Evolutionary conservation across 2,113 vertebrate genomes (phyloP).

Genomic region (Odontophorus gujanensis): DNA sequence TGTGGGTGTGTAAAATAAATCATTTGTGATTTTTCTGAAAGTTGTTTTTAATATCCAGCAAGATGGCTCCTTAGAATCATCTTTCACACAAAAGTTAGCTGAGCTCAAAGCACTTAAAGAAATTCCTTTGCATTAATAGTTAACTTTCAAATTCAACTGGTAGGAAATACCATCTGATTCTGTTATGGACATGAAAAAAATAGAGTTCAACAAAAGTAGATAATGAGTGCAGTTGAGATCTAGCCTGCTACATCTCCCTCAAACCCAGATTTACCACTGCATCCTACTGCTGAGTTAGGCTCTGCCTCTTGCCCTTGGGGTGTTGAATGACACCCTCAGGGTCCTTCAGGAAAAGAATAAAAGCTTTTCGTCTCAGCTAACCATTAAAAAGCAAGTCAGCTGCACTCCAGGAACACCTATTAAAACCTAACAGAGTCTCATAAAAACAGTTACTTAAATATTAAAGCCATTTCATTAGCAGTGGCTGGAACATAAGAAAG

Average conservation of each 20-base stretch:
- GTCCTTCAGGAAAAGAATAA: constrained; percentile 48
- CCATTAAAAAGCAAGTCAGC: constrained; percentile 46
- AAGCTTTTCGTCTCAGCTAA: constrained; percentile 45
- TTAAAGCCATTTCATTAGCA: constrained; percentile 47
- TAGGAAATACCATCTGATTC: background rate
- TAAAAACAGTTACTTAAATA: constrained; percentile 62
- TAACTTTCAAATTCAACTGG: background rate
- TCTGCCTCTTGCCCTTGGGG: background rate
- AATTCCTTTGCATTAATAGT: background rate
- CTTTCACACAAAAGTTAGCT: background rate
- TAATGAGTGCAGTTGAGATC: background rate
- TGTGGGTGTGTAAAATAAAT: background rate
- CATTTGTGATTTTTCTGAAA: background rate
- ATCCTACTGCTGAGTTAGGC: background rate
- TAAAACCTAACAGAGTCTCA: constrained; percentile 52
- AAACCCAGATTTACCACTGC: background rate
- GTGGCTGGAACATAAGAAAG: constrained; percentile 30
- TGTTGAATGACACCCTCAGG: constrained; percentile 41
- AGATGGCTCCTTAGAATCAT: background rate
- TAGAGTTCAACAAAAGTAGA: background rate
- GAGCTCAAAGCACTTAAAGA: background rate
- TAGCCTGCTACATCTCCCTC: background rate
- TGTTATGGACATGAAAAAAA: background rate
- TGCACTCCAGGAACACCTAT: constrained; percentile 54
- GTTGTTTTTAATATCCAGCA: background rate